These are phyloP conservation scores for Aspidoscelis tigris DNA, from an alignment of 2,113 vertebrate genomes.

Conservation along the genomic window DNA sequence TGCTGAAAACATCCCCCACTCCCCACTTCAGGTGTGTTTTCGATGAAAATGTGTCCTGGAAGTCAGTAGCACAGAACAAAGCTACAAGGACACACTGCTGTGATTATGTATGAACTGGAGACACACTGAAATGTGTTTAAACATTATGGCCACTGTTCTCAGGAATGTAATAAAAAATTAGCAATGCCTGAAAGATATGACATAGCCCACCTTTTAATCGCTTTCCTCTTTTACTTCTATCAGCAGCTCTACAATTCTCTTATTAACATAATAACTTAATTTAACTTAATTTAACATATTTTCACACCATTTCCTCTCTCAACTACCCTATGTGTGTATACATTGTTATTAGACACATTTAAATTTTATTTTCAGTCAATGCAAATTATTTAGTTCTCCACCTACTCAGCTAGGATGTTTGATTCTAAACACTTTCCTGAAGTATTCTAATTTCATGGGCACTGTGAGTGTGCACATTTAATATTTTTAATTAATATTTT, in stretches of 20 bases:
- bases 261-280: too few species aligned
- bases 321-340: accelerated
- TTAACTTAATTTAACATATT: neutral
- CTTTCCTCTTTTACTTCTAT: neutral
- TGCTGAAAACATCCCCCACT: too few species aligned
- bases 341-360: neutral
- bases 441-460: neutral
- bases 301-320: neutral
- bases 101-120: too few species aligned
- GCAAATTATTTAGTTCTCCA: neutral
- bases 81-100: too few species aligned
- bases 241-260: neutral
- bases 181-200: too few species aligned
- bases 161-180: too few species aligned
- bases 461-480: neutral
- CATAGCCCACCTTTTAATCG: neutral
- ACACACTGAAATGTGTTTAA: too few species aligned
- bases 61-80: too few species aligned
- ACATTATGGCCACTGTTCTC: too few species aligned
- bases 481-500: neutral
- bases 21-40: too few species aligned
- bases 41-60: too few species aligned
- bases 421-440: constrained; percentile 7
- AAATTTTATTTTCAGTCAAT: constrained; percentile 3
- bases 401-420: neutral